phyloP scores from a whole-genome alignment of 2,797 vertebrate species.

The Melopsittacus undulatus region DNA sequence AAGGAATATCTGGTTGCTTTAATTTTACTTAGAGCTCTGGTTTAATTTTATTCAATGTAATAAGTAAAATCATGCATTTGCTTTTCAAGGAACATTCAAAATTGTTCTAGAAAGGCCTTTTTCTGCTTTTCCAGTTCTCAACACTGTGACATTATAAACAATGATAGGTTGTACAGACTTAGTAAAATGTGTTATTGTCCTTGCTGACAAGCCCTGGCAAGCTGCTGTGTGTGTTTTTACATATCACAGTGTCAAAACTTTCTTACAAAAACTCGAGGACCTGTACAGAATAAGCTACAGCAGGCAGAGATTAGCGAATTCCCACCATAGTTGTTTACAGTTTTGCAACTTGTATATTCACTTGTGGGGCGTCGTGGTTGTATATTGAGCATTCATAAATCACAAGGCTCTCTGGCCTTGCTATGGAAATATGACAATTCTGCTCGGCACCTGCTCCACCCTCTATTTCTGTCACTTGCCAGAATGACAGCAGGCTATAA shows the following conservation, averaged over 20 bases:
- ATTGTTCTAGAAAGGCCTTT: slow-evolving; percentile 16
- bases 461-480: slow-evolving; percentile 41
- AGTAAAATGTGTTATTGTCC: slow-evolving; percentile 42
- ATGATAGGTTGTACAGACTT: slow-evolving; percentile 38
- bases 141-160: slow-evolving; percentile 35
- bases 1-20: neutral
- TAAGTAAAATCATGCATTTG: neutral
- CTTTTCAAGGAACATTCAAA: slow-evolving; percentile 26
- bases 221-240: neutral
- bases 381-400: slow-evolving; percentile 27
- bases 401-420: slow-evolving; percentile 3
- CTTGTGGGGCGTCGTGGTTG: neutral
- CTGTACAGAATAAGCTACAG: neutral
- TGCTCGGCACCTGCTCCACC: slow-evolving; percentile 45
- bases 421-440: slow-evolving; percentile 51
- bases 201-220: neutral
- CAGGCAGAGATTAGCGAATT: neutral
- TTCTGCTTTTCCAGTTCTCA: slow-evolving; percentile 61
- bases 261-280: neutral
- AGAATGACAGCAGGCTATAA: slow-evolving; percentile 49
- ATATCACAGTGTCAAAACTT: neutral
- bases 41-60: neutral
- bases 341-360: slow-evolving; percentile 29
- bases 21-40: neutral
- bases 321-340: neutral